phyloP scores from a whole-genome alignment of 35 echinoderm and acorn worm species.

The Heliocidaris tuberculata region DNA sequence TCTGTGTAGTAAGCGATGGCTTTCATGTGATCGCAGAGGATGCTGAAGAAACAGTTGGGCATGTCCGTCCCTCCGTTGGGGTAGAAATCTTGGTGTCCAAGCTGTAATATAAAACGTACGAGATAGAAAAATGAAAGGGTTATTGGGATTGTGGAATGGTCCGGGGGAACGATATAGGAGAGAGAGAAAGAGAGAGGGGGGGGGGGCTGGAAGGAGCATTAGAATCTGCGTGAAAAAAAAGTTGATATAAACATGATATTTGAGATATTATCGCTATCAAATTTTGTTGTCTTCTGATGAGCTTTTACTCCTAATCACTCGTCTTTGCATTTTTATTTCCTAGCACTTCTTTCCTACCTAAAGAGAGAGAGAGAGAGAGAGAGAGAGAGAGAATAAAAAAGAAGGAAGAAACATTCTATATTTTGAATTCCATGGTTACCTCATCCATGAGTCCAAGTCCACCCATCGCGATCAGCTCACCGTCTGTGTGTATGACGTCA shows the following conservation, averaged over 20 bases:
- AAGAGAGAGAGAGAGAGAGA: too few species aligned
- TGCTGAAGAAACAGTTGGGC: slow-evolving; percentile 2
- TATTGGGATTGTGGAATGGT: too few species aligned
- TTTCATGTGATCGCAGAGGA: not conserved
- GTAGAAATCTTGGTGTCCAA: slow-evolving; percentile 60
- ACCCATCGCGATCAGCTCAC: not conserved
- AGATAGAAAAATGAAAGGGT: too few species aligned
- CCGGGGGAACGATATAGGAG: too few species aligned
- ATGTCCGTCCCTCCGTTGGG: slow-evolving; percentile 61
- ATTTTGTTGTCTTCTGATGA: too few species aligned
- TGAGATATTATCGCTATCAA: too few species aligned
- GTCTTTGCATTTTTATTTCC: too few species aligned
- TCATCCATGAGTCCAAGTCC: slow-evolving; percentile 29
- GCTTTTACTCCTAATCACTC: too few species aligned
- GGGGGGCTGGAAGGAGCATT: not conserved
- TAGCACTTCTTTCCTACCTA: too few species aligned
- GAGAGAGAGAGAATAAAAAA: too few species aligned
- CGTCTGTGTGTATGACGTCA: slow-evolving; percentile 36
- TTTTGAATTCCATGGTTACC: not conserved
- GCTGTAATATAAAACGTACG: not conserved
- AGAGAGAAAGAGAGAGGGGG: not conserved
- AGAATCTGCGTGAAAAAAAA: too few species aligned
- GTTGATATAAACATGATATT: too few species aligned
- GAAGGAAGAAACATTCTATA: not conserved
- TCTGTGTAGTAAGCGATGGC: slow-evolving; percentile 27